Evolutionary conservation across 2,888 invertebrate genomes (phyloP).

Genomic region (Mellilla xanthometata): DNA sequence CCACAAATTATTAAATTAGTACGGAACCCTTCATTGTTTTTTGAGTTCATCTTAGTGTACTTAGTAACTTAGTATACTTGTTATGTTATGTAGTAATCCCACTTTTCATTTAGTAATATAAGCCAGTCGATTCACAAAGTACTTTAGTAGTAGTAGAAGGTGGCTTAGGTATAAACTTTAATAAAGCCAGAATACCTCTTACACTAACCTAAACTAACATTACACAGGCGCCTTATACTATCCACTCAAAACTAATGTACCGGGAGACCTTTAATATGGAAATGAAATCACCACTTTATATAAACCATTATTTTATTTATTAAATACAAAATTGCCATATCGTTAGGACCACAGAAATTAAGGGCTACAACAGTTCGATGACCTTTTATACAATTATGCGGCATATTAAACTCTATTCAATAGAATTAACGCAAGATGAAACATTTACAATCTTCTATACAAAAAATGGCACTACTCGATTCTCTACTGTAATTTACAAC

Average conservation of each 20-base stretch:
- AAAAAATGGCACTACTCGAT: slow-evolving; percentile 52
- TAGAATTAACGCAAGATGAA: slow-evolving; percentile 71
- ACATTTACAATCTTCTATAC: slow-evolving; percentile 59
- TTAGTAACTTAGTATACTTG: too few relatives aligned
- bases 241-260: slow-evolving; percentile 15
- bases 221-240: slow-evolving; percentile 3
- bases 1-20: too few relatives aligned
- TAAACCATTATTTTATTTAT: slow-evolving; percentile 68
- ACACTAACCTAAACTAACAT: slow-evolving; percentile 18
- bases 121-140: slow-evolving; percentile 11
- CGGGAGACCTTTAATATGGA: slow-evolving; percentile 4
- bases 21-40: too few relatives aligned
- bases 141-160: too few relatives aligned
- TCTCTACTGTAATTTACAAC: slow-evolving; percentile 26
- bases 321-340: slow-evolving; percentile 75
- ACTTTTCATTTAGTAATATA: too few relatives aligned
- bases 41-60: too few relatives aligned
- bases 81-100: too few relatives aligned
- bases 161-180: slow-evolving; percentile 21
- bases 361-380: slow-evolving; percentile 62
- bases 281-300: slow-evolving; percentile 41
- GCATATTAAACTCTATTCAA: slow-evolving; percentile 72
- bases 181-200: slow-evolving; percentile 19
- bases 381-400: slow-evolving; percentile 46
- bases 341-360: slow-evolving; percentile 61